Evolutionary conservation across 1,140 invertebrate genomes (phyloP), one percentile per base, ranked within the genome.

Genomic region (Neuroterus valhalla): DNA sequence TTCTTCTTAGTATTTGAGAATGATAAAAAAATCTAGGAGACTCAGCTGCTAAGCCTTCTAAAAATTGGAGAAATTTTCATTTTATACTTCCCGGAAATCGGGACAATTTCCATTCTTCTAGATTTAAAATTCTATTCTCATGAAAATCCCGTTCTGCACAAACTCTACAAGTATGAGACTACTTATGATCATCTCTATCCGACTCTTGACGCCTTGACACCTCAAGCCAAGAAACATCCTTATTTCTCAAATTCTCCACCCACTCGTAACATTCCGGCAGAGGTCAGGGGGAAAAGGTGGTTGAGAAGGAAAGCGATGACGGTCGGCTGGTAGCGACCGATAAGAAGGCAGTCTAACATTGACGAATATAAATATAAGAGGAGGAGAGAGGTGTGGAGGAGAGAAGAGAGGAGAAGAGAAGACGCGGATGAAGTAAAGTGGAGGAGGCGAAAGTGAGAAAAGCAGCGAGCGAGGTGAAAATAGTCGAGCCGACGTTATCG

Each of bases 291-390:
- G 15, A 62, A 50, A 50, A 38, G 50, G 42, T 42, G 52, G 74
- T 66, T 55, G 55, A 66, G 50, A 74, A 79, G 62, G 68, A 77
- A 68, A 45, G 43, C 44, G 79, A 68, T 77, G 80, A 74, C 46
- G 71, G 66, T 55, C 26, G 75, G 71, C 78, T 82, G 79, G 45
- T 74, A 14, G 44, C 67, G 62, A 19, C 68, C 55, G 81, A 82
- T 82, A 82, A 82, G 75, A 66, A 68, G 46, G 52, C 77, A 12
- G 50, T 73, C 23, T 68, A 71, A 73, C 75, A 75, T 76, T 70
- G 81, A 79, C 77, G 79, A 79, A 81, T 81, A 79, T 77, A 75
- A 82, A 78, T 76, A 78, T 76, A 77, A 78, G 74, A 71, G 78
- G 74, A 76, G 48, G 19, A 46, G 5, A 23, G 50, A 26, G 42